Evolutionary conservation across 2,113 vertebrate species (phyloP).

Genomic region (Ivindomyrus marchei): DNA sequence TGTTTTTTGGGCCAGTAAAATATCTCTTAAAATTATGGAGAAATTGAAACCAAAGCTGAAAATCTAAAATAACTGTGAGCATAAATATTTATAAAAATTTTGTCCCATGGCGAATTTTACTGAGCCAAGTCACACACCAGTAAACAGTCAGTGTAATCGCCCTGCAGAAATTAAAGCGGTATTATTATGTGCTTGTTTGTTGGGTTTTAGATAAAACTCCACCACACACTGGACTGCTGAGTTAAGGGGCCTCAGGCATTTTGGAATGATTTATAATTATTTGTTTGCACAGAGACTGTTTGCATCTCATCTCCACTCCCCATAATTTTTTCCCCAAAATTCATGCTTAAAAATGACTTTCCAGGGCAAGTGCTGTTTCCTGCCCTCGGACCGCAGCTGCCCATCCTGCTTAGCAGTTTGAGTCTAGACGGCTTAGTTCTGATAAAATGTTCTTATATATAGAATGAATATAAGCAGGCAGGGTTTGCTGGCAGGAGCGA

Average conservation of each 20-base stretch:
- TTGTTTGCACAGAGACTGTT: slow-evolving; percentile 39
- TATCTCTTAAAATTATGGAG: slow-evolving; percentile 13
- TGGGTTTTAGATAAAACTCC: slow-evolving; percentile 28
- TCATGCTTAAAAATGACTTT: neutral
- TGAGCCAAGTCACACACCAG: neutral
- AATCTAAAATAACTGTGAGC: slow-evolving; percentile 15
- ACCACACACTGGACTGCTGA: slow-evolving; percentile 36
- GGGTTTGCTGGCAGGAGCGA: neutral
- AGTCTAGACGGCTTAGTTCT: neutral
- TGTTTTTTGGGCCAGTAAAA: slow-evolving; percentile 6
- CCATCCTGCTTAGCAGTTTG: neutral
- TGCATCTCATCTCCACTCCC: neutral
- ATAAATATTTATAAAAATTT: neutral
- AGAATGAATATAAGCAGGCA: neutral
- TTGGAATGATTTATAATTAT: slow-evolving; percentile 43
- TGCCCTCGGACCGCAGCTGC: neutral
- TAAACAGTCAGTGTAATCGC: slow-evolving; percentile 33
- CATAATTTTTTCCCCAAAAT: neutral
- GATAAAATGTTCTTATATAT: neutral
- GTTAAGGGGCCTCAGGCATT: slow-evolving; percentile 34
- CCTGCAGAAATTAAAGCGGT: slow-evolving; percentile 36
- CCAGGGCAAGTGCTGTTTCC: neutral
- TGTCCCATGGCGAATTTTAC: neutral
- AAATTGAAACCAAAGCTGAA: slow-evolving; percentile 5
- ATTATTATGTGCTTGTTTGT: slow-evolving; percentile 29